phyloP scores from a whole-genome alignment of 1,140 invertebrate species.

The Anadara kagoshimensis region DNA sequence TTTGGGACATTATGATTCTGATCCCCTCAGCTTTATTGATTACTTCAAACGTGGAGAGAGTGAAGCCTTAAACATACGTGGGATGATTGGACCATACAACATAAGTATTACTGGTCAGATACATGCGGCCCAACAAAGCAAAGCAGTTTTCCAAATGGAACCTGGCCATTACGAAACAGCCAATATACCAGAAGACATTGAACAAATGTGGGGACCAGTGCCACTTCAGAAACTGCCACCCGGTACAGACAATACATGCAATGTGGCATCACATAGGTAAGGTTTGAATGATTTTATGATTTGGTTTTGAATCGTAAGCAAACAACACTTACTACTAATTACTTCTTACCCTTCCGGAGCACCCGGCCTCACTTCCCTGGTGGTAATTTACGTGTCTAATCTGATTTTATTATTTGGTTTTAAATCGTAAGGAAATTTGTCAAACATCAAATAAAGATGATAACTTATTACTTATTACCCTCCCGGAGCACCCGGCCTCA shows the following conservation, averaged over 20 bases:
- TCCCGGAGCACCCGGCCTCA: too few relatives aligned
- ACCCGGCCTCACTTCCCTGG: too few relatives aligned
- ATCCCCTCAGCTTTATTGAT: neutral
- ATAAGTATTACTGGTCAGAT: neutral
- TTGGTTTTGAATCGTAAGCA: too few relatives aligned
- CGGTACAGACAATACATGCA: conserved; percentile 45
- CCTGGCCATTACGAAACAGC: conserved; percentile 34
- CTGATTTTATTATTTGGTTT: too few relatives aligned
- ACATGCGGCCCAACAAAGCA: neutral
- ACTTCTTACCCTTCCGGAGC: too few relatives aligned
- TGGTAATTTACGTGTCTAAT: too few relatives aligned
- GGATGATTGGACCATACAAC: neutral
- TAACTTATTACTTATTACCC: too few relatives aligned
- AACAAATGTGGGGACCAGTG: conserved; percentile 54
- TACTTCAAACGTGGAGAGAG: neutral
- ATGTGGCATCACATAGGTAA: conserved; percentile 57
- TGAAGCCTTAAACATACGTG: neutral
- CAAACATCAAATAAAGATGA: too few relatives aligned
- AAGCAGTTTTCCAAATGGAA: conserved; percentile 6
- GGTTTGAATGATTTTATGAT: neutral
- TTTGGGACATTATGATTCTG: neutral
- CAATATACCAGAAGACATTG: conserved; percentile 50
- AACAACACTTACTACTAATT: too few relatives aligned
- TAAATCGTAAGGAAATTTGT: too few relatives aligned
- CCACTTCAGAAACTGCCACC: conserved; percentile 39